Evolutionary conservation across 2,113 vertebrate species (phyloP), one percentile per base, ranked within the genome.

Genomic region (Apteryx mantelli): DNA sequence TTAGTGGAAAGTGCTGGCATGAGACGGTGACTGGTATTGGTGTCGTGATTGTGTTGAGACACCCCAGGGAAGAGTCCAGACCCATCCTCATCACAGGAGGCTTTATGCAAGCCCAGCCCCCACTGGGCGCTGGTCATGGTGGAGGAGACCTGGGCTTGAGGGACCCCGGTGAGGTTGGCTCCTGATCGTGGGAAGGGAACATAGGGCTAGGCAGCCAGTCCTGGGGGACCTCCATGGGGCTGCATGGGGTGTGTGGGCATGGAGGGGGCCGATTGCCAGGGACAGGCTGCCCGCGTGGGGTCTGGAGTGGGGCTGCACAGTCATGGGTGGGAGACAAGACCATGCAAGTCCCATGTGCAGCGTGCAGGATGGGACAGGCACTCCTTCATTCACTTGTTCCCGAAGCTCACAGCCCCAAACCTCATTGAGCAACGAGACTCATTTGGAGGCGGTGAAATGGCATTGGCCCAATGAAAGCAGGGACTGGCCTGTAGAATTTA

Each of bases 391-490:
- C 12, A 16, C 53, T 91, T 25, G 0, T 17, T 82, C 42, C 13
- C 60, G 36, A 58, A 0, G 0, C 1, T 1, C 24, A 65, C 32
- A 52, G 20, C 32, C 1, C 0, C 1, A 2, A 15, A 46, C 78
- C 26, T 77, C 6, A 4, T 32, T 36, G 17, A 46, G 60, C 1
- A 0, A 61, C 56, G 2, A 71, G 2, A 71, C 40, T 65, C 3
- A 0, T 7, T 69, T 20, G 42, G 34, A 52, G 22, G 11, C 52
- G 17, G 65, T 9, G 75, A 74, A 55, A 69, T 2, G 4, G 3
- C 63, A 18, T 7, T 34, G 11, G 21, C 52, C 38, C 64, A 66
- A 12, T 26, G n/a, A 69, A 52, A 71, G 24, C 3, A 10, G 19
- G 28, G 36, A 34, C 50, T 38, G 8, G 22, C 42, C 44, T 30